These are phyloP conservation scores for Ceratina japonica DNA, from an alignment of 1,140 invertebrate species.

Conservation along the genomic window DNA sequence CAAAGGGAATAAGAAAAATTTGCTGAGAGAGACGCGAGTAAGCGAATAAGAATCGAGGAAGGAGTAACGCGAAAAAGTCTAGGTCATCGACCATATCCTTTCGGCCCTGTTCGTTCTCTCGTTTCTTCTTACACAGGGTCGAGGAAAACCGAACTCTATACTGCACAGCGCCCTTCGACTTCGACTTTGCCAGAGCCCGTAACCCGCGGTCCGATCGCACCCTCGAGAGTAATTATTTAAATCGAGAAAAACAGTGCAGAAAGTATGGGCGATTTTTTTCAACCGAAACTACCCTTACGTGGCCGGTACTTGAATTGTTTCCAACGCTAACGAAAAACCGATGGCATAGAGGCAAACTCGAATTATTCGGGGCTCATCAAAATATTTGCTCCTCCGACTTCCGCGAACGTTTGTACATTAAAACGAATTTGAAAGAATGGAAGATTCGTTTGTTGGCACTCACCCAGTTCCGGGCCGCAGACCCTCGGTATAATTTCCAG, in stretches of 20 bases:
- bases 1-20: not conserved
- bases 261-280: not conserved
- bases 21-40: not conserved
- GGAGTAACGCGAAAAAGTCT: constrained; percentile 17
- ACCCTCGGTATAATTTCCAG: constrained; percentile 93
- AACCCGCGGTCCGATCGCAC: constrained; percentile 20
- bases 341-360: too few relatives aligned
- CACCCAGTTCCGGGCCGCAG: constrained; percentile 92
- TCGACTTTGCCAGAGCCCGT: not conserved
- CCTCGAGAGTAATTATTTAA: constrained; percentile 34
- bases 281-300: not conserved
- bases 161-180: constrained; percentile 17
- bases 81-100: constrained; percentile 43
- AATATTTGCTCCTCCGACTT: not conserved
- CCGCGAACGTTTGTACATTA: not conserved
- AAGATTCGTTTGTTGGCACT: constrained; percentile 72
- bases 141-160: not conserved
- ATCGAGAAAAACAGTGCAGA: not conserved
- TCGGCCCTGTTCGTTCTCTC: constrained; percentile 19
- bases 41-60: not conserved
- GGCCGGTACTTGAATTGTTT: too few relatives aligned
- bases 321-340: too few relatives aligned
- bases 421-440: not conserved
- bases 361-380: not conserved
- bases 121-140: constrained; percentile 28